phyloP scores from a whole-genome alignment of 2,113 vertebrate genomes.

The Sarotherodon lohbergeri region DNA sequence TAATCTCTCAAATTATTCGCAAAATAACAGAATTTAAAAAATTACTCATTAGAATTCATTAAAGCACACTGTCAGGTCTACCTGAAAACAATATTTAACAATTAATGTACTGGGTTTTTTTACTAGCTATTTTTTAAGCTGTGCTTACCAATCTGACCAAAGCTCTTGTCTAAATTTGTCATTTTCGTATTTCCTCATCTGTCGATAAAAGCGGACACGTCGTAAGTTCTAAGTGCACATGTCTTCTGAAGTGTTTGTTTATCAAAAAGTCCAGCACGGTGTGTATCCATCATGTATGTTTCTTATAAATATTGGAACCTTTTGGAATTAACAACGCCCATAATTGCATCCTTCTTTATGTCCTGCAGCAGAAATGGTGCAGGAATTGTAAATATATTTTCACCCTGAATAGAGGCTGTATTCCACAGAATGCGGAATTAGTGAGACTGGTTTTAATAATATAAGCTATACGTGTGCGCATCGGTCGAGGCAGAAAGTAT shows the following conservation, averaged over 20 bases:
- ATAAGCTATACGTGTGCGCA: background rate
- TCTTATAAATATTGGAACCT: background rate
- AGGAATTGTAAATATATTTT: background rate
- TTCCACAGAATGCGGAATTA: background rate
- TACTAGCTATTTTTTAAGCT: background rate
- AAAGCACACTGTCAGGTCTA: background rate
- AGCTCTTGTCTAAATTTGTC: background rate
- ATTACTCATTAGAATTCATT: background rate
- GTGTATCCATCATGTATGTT: background rate
- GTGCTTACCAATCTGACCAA: background rate
- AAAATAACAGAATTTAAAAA: background rate
- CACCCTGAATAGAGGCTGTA: background rate
- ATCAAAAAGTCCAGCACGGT: background rate
- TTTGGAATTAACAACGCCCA: background rate
- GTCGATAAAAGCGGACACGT: background rate
- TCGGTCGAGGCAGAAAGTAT: accelerated
- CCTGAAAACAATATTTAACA: background rate
- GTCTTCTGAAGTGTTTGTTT: background rate
- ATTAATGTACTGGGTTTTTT: accelerated
- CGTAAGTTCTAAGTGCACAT: background rate
- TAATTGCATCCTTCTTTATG: background rate
- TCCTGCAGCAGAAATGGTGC: background rate
- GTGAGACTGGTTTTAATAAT: background rate
- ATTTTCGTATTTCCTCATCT: background rate
- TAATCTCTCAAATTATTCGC: background rate